Base-by-base conservation (phyloP, 1,140 invertebrate species). In the Drosophila biarmipes region DNA sequence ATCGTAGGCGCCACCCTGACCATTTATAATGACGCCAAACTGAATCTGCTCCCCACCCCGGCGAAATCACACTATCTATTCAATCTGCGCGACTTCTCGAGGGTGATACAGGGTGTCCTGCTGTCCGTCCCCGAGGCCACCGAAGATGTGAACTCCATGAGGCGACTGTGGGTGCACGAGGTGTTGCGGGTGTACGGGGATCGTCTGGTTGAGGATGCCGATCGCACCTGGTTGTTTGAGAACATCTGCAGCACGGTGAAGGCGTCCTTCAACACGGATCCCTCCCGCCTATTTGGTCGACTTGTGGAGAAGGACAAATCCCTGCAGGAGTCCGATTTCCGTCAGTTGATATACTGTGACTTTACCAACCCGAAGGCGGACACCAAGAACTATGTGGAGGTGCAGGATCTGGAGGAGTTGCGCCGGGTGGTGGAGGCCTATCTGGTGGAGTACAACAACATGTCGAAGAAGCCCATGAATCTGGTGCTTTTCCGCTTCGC, bases 381-480 rank as follows among this genome's bases (percentile, higher is more conserved):
- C 76, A 94, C 94, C 24, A 95, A 97, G 38, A 94, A 96, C 78
- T 99, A 99, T 77, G 95, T 96, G 78, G 97, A 99, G 93, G 97
- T 98, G 0, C 92, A 93, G 2, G 96, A 99, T 90, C 93, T 98
- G 71, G 96, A 97, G 64, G 94, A 95, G 55, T 93, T 99, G 42
- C 95, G 95, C 72, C 93, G 94, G 0, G 96, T 98, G n/a, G 97
- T 98, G 0, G 98, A 99, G 90, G 95, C 95, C 0, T 98, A 97
- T 93, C 93, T 99, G 12, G 95, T 96, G 2, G 98, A 99, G 90
- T 99, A 96, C 81, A 99, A 99, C 91, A 97, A 98, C 63, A 97
- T 99, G 96, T 97, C 97, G 19, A 99, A 98, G 91, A 99, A 99
- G 90, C 98, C 98, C 0, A 99, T 99, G 98, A 97, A 98, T 93